Conservation (phyloP, 2,888 invertebrate genomes). For the Linyphia triangularis region DNA sequence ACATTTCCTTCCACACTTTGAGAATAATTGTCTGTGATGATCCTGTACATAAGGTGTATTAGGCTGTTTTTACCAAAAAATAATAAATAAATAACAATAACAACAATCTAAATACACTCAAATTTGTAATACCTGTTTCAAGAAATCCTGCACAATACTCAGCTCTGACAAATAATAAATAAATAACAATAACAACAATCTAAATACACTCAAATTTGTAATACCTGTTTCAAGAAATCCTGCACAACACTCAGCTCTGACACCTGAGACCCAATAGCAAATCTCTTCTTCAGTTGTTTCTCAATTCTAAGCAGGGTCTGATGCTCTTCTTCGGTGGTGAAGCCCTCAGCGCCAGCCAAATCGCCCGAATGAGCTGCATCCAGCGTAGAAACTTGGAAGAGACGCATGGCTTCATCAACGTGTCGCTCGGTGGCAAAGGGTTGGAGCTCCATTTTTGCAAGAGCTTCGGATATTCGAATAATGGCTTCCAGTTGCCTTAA, state of each 20-base stretch:
- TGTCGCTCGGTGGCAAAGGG: conserved; percentile 95
- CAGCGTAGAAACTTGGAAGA: conserved; percentile 96
- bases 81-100: no score
- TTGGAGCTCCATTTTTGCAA: conserved; percentile 97
- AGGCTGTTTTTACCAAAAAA: no score
- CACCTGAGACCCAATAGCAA: conserved; percentile 97
- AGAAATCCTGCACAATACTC: conserved; percentile 91
- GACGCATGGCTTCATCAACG: conserved; percentile 94
- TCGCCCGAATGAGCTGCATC: conserved; percentile 96
- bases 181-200: no score
- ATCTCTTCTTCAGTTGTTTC: conserved; percentile 94
- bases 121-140: conserved; percentile 81
- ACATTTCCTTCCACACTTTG: no score
- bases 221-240: conserved; percentile 84
- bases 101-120: no score
- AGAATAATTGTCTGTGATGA: no score
- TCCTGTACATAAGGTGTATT: no score
- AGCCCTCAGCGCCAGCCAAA: conserved; percentile 97
- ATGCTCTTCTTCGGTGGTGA: conserved; percentile 95
- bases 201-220: no score
- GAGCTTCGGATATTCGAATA: conserved; percentile 95
- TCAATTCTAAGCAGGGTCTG: conserved; percentile 93
- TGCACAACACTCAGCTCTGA: conserved; percentile 96
- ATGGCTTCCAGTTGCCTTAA: conserved; percentile 93
- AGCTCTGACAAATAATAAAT: no score